Conservation (phyloP, 2,797 vertebrate species). For the Coccyzus lansbergi region DNA sequence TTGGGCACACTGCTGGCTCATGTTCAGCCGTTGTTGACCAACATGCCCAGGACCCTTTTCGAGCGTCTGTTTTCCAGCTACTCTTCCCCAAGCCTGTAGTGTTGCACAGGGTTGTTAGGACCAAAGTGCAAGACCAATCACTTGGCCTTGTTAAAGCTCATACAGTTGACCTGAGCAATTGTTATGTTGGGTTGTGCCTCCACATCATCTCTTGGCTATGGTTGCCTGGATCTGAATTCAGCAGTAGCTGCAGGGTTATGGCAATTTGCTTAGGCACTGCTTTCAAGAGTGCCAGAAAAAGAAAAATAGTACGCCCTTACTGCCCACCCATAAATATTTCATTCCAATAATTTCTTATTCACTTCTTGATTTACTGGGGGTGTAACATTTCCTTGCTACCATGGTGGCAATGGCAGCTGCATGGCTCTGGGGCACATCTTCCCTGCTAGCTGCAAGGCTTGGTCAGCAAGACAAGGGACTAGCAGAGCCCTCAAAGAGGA, state of each 20-base stretch:
- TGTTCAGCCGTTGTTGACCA: no score
- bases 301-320: background rate
- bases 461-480: background rate
- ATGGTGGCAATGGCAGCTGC: background rate
- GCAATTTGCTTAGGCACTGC: background rate
- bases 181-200: background rate
- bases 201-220: accelerated
- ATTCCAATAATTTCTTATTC: background rate
- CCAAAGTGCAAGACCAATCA: no score
- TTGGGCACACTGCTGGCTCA: no score
- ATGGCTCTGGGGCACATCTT: accelerated
- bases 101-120: no score
- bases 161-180: no score
- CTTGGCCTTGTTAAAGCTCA: no score
- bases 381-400: background rate
- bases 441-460: background rate
- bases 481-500: background rate
- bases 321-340: background rate
- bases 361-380: background rate
- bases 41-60: no score
- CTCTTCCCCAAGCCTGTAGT: no score
- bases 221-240: background rate
- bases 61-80: no score
- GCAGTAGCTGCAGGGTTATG: accelerated
- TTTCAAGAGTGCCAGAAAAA: background rate